Conservation (phyloP, 2,888 invertebrate genomes). For the Dicranocentrus wangi region DNA sequence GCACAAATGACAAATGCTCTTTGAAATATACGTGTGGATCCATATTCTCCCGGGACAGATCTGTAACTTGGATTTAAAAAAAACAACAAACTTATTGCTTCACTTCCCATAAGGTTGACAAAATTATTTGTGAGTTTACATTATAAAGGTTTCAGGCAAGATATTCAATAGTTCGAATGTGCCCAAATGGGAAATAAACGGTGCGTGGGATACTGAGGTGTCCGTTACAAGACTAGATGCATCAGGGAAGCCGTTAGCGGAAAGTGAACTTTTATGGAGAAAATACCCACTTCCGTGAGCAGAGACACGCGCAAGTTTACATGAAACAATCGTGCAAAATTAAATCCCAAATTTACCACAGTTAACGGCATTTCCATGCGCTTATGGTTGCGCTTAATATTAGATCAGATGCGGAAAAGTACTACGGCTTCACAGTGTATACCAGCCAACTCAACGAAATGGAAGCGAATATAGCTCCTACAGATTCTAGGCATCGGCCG, state of each 20-base stretch:
- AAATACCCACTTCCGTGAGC: conserved; percentile 84
- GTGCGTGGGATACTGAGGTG: conserved; percentile 96
- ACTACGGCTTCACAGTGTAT: conserved; percentile 94
- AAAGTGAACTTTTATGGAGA: conserved; percentile 87
- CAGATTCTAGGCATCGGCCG: conserved; percentile 92
- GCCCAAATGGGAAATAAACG: conserved; percentile 81
- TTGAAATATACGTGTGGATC: conserved; percentile 90
- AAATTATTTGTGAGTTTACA: too few relatives aligned
- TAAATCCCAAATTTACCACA: too few relatives aligned
- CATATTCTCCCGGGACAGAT: conserved; percentile 39
- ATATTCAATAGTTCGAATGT: conserved; percentile 78
- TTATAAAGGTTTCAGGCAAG: conserved; percentile 81
- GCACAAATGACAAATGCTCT: conserved; percentile 92
- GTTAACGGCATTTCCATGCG: not conserved
- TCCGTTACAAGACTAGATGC: conserved; percentile 76
- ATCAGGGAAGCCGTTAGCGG: conserved; percentile 87
- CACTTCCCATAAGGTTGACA: not conserved
- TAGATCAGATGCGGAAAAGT: conserved; percentile 81
- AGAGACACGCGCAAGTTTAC: conserved; percentile 72
- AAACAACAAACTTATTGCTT: too few relatives aligned
- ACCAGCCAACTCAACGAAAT: conserved; percentile 97
- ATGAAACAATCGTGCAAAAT: too few relatives aligned
- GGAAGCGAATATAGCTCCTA: conserved; percentile 93
- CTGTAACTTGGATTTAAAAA: conserved; percentile 10
- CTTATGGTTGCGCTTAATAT: conserved; percentile 17